phyloP scores from a whole-genome alignment of 2,113 vertebrate species.

The Nerophis lumbriciformis region DNA sequence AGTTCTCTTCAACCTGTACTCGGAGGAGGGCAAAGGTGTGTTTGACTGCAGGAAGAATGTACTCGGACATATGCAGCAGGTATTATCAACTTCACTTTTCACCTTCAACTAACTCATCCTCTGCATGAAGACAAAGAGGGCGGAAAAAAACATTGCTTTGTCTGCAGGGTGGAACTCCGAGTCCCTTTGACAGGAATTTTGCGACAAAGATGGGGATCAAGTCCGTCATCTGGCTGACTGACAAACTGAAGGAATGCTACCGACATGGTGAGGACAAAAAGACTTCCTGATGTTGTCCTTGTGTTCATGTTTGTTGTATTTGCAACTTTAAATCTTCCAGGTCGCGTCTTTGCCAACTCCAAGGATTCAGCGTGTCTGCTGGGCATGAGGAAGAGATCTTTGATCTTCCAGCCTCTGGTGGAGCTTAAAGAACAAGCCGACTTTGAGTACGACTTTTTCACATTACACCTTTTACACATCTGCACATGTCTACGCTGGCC shows the following conservation, averaged over 20 bases:
- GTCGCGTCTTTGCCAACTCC: conserved; percentile 86
- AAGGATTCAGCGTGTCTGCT: conserved; percentile 81
- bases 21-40: conserved; percentile 85
- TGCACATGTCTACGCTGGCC: too few relatives aligned
- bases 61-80: conserved; percentile 94
- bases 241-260: conserved; percentile 84
- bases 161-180: too few relatives aligned
- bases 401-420: conserved; percentile 78
- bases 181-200: conserved; percentile 87
- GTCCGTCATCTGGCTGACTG: conserved; percentile 82
- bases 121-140: too few relatives aligned
- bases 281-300: background rate
- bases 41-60: conserved; percentile 91
- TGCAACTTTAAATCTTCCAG: conserved; percentile 56
- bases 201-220: conserved; percentile 89
- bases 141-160: too few relatives aligned
- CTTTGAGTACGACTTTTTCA: conserved; percentile 74
- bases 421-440: conserved; percentile 81
- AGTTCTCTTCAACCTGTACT: conserved; percentile 88
- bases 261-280: conserved; percentile 74
- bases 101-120: too few relatives aligned
- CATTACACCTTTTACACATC: background rate
- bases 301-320: conserved; percentile 11
- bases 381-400: conserved; percentile 82
- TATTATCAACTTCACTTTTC: conserved; percentile 24